Base-by-base conservation (phyloP, 2,888 invertebrate genomes). In the Caenorhabditis sp. region DNA sequence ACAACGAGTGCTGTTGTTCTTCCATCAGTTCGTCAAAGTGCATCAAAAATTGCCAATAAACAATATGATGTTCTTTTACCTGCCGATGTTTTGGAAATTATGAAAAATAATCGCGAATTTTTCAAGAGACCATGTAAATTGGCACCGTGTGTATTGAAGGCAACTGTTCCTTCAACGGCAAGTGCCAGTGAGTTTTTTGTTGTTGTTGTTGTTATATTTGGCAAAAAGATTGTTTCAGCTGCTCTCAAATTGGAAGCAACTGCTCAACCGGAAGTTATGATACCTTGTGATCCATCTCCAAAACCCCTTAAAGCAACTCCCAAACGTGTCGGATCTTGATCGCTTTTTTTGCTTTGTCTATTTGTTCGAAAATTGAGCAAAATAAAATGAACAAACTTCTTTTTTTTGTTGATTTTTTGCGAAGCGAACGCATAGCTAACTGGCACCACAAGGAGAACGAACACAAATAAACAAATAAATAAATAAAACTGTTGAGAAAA, bases 221-320 rank as follows among this genome's bases (percentile, higher is more conserved):
- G 10, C 10, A 31, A 4, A 14, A 5, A 5, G 14, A 43, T 17
- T 10, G 2, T 62, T 19, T 62, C 58, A n/a, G 58, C 63, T 12
- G 61, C 65, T 1, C 3, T 71, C 36, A 51, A 62, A 8, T 31
- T 67, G 0, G 69, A 69, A 23, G 51, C 66, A 12, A 51, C 62
- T 50, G 63, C 63, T 31, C 23, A 37, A 19, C 62, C 69, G 21
- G 80, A 81, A 76, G 66, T 75, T n/a, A 58, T 61, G 55, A 78
- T 82, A 49, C 79, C 78, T 36, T 78, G 65, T 66, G 76, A 75
- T 58, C 77, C 79, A 55, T 77, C 77, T 10, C 72, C 76, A 58
- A 81, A 82, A 55, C 80, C 81, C 4, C 66, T 82, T 51, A 76
- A 76, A 62, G 53, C 54, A 31, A 82, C 81, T 8, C 82, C 82